Percentiles rank a stretch among this genome's conserved stretches.
phyloP scores from a whole-genome alignment of 2,797 vertebrate species.

The Sebastes flavidus region DNA sequence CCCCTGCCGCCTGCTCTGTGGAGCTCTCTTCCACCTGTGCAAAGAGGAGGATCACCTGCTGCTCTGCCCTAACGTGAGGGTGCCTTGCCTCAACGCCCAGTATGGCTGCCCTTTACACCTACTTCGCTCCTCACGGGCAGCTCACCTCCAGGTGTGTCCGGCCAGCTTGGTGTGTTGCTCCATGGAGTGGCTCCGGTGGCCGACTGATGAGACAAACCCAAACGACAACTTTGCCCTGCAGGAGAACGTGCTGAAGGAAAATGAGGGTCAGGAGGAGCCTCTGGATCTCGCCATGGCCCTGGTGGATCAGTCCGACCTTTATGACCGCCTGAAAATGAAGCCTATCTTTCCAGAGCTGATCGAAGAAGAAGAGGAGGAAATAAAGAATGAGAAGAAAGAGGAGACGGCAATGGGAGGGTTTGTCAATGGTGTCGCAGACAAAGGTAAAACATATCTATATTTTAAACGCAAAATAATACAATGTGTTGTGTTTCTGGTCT shows the following conservation, averaged over 20 bases:
- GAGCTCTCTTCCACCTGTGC: constrained; percentile 93
- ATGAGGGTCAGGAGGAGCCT: constrained; percentile 16
- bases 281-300: constrained; percentile 87
- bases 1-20: constrained; percentile 92
- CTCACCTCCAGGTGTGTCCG: constrained; percentile 90
- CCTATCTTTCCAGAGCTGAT: constrained; percentile 88
- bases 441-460: constrained; percentile 56
- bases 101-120: constrained; percentile 91
- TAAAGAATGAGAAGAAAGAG: constrained; percentile 31
- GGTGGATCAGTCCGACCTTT: constrained; percentile 90
- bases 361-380: constrained; percentile 62
- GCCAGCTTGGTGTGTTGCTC: constrained; percentile 94
- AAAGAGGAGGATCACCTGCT: constrained; percentile 93
- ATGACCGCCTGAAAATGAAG: constrained; percentile 87
- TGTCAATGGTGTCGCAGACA: constrained; percentile 26
- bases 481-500: background rate
- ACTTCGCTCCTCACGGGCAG: constrained; percentile 87
- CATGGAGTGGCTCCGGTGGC: constrained; percentile 98
- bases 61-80: constrained; percentile 91
- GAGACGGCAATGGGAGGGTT: constrained; percentile 55
- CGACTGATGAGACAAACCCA: constrained; percentile 83
- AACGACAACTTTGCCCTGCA: constrained; percentile 43
- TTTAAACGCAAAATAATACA: background rate
- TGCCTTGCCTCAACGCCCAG: constrained; percentile 89
- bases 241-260: constrained; percentile 55